Percentiles rank a stretch among this genome's conserved stretches.
Conservation (phyloP, 2,113 vertebrate species). For the Dascyllus trimaculatus region DNA sequence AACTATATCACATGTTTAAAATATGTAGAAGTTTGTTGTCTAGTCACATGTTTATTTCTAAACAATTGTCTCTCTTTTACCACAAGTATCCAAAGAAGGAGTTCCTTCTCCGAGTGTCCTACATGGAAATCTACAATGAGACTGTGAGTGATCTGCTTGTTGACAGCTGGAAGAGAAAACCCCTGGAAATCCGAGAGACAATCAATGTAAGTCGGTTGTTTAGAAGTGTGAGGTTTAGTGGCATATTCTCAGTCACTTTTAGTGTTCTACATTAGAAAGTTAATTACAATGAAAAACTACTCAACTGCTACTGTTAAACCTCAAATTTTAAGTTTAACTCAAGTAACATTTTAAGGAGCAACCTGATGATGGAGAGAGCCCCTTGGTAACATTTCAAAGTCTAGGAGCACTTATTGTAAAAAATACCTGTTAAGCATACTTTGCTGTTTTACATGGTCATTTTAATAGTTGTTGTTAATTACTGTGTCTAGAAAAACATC, state of each 20-base stretch:
- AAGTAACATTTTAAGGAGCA: too few relatives aligned
- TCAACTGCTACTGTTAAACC: not conserved
- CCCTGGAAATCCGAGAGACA: constrained; percentile 92
- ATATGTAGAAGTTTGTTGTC: not conserved
- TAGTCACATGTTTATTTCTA: not conserved
- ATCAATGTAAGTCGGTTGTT: constrained; percentile 87
- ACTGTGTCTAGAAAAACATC: constrained; percentile 88
- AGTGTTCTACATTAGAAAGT: too few relatives aligned
- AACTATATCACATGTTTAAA: not conserved
- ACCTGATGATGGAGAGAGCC: too few relatives aligned
- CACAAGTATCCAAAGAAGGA: constrained; percentile 93
- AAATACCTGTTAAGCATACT: not conserved
- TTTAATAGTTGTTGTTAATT: constrained; percentile 3
- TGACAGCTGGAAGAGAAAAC: constrained; percentile 91
- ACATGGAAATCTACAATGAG: constrained; percentile 99
- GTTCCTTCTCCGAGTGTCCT: constrained; percentile 95
- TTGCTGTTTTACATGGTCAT: not conserved
- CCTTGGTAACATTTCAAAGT: not conserved
- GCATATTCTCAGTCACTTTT: not conserved
- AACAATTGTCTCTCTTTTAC: not conserved
- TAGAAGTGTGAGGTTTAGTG: not conserved
- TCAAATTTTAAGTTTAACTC: not conserved
- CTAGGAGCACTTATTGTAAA: not conserved
- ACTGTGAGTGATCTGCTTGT: constrained; percentile 94
- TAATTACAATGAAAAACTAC: too few relatives aligned